Percentiles rank a stretch among this genome's conserved stretches.
phyloP scores from a whole-genome alignment of 2,113 vertebrate species.

The Cyphomyrus plagiostoma region DNA sequence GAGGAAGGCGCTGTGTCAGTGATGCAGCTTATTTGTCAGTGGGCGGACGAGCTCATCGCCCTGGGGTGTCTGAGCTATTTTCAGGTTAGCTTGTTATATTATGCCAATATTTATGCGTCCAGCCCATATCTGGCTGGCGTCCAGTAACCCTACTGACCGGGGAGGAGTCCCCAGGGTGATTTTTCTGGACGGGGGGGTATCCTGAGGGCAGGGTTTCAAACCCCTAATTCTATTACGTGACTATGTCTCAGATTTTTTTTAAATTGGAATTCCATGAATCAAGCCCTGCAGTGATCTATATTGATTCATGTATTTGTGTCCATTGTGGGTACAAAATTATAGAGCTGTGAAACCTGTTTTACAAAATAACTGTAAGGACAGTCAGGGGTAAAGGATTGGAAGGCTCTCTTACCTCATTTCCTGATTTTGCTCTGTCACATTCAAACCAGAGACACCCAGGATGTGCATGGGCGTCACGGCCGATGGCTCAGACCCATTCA shows the following conservation, averaged over 20 bases:
- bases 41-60: not conserved
- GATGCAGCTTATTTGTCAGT: not conserved
- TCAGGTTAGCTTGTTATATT: not conserved
- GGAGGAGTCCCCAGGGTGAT: not conserved
- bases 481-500: not conserved
- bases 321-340: not conserved
- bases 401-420: not conserved
- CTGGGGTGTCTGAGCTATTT: not conserved
- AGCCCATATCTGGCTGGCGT: not conserved
- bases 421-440: not conserved
- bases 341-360: not conserved
- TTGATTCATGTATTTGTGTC: not conserved
- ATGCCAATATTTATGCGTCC: not conserved
- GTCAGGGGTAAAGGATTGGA: not conserved
- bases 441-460: not conserved
- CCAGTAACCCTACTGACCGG: no score
- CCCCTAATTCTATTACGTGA: not conserved
- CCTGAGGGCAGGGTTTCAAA: not conserved
- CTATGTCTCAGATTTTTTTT: not conserved
- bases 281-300: not conserved
- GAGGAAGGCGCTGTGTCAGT: not conserved
- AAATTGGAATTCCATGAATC: not conserved
- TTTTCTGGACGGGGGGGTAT: not conserved
- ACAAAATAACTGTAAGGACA: not conserved
- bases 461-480: not conserved